A percentile compares a stretch with the other conserved stretches of the same genome.
These are phyloP conservation scores for Peromyscus polionotus DNA, from an alignment of 2,113 vertebrate species.

Conservation along the genomic window DNA sequence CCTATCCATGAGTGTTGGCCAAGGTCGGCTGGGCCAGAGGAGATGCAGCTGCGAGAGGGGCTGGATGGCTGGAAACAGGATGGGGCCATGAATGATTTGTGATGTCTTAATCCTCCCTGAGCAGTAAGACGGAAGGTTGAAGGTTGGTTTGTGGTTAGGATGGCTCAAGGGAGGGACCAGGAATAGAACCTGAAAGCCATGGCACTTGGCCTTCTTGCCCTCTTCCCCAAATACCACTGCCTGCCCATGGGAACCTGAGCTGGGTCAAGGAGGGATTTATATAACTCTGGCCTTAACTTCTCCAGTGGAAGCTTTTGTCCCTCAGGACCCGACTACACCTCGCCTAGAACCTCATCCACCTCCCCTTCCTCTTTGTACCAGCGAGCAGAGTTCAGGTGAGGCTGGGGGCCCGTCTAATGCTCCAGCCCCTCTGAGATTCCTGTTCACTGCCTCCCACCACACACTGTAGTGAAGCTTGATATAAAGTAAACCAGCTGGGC, in stretches of 20 bases:
- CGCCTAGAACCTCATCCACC: fast-evolving
- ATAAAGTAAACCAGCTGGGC: not conserved
- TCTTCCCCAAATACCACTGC: slow-evolving; percentile 56
- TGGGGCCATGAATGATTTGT: not conserved
- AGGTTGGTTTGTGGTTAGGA: not conserved
- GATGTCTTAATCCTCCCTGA: slow-evolving; percentile 5
- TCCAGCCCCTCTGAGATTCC: not conserved
- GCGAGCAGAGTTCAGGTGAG: not conserved
- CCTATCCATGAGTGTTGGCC: not conserved
- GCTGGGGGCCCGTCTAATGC: not conserved
- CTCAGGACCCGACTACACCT: fast-evolving
- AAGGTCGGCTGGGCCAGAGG: not conserved
- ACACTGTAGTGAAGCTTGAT: not conserved
- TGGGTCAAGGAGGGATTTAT: not conserved
- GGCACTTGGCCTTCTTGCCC: slow-evolving; percentile 51
- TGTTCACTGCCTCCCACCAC: not conserved
- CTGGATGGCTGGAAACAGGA: not conserved
- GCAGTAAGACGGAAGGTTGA: not conserved
- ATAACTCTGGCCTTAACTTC: not conserved
- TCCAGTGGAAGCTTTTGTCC: not conserved
- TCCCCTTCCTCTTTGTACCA: not conserved
- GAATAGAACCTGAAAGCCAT: slow-evolving; percentile 67
- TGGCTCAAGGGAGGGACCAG: slow-evolving; percentile 43
- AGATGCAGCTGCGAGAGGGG: not conserved
- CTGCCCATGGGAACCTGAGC: not conserved